A percentile compares a stretch with the other conserved stretches of the same genome.
Evolutionary conservation across 2,797 vertebrate genomes (phyloP).

Genomic region (Helarctos malayanus): DNA sequence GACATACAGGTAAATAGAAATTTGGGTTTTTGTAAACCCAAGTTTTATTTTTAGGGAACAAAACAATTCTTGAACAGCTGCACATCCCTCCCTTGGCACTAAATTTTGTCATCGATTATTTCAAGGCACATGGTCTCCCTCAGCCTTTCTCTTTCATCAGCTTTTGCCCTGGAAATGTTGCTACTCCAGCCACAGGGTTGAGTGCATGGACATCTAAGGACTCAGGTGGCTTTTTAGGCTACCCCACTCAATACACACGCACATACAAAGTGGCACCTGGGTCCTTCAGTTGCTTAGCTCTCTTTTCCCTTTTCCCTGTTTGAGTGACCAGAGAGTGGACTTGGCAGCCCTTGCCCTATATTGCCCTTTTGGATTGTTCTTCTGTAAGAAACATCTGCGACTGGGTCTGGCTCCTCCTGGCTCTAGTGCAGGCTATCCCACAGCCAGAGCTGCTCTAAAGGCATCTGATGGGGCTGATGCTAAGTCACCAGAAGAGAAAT

Average conservation of each 20-base stretch:
- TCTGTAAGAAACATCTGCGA: constrained; percentile 69
- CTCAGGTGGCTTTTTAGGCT: constrained; percentile 71
- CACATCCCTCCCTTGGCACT: constrained; percentile 70
- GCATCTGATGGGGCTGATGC: background rate
- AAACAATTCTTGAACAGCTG: constrained; percentile 69
- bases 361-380: constrained; percentile 50
- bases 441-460: constrained; percentile 42
- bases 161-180: background rate
- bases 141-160: constrained; percentile 47
- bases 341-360: constrained; percentile 65
- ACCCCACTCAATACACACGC: background rate
- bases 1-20: background rate
- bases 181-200: background rate
- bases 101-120: constrained; percentile 43
- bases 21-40: constrained; percentile 58
- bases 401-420: constrained; percentile 47
- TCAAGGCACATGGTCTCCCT: constrained; percentile 73
- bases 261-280: constrained; percentile 58
- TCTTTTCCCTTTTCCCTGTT: background rate
- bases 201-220: constrained; percentile 52
- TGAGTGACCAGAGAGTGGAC: background rate
- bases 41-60: constrained; percentile 66
- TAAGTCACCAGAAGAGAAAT: constrained; percentile 52
- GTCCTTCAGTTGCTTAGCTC: constrained; percentile 61
- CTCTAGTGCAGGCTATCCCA: constrained; percentile 7